Evolutionary conservation across 2,797 vertebrate species (phyloP).

Genomic region (Ibycter americanus): DNA sequence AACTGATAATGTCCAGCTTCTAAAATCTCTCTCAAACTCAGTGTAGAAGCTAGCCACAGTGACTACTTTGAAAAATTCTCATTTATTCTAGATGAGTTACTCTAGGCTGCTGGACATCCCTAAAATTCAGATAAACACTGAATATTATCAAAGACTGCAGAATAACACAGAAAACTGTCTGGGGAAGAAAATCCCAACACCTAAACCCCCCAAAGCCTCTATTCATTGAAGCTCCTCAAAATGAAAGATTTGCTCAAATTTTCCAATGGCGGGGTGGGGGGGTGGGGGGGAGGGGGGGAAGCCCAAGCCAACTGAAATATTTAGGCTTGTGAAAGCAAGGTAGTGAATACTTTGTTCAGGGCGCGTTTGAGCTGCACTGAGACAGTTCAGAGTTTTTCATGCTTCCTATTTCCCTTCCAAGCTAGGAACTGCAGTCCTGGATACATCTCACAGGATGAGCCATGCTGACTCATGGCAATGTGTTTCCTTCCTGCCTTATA

Average conservation of each 20-base stretch:
- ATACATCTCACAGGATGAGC: neutral
- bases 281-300: neutral
- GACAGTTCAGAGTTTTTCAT: neutral
- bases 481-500: neutral
- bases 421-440: neutral
- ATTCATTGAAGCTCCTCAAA: neutral
- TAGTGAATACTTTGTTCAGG: neutral
- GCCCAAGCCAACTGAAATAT: neutral
- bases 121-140: neutral
- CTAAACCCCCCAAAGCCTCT: fast-evolving
- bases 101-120: neutral
- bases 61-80: neutral
- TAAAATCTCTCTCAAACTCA: neutral
- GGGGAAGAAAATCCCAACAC: fast-evolving
- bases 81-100: neutral
- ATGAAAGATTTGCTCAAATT: neutral
- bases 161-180: neutral
- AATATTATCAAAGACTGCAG: neutral
- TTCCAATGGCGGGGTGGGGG: neutral
- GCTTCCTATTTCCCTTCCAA: neutral
- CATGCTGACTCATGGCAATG: neutral
- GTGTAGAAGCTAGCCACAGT: neutral
- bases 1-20: neutral
- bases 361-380: neutral
- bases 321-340: neutral